These are phyloP conservation scores for Aphelinus certus DNA, from an alignment of 1,140 invertebrate species.

Conservation along the genomic window DNA sequence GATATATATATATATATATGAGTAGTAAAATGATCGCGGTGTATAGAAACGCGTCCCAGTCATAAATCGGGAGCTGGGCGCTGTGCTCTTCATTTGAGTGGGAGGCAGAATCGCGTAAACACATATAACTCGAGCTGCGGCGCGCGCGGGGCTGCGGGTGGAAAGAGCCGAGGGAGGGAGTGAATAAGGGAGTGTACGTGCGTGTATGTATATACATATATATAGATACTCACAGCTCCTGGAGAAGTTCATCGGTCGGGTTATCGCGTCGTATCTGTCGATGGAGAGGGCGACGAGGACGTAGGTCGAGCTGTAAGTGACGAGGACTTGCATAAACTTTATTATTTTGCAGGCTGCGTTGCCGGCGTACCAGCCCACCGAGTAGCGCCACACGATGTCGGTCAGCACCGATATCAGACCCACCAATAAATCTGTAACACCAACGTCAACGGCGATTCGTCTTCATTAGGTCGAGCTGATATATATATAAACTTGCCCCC, in stretches of 20 bases:
- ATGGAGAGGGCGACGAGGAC: slow-evolving; percentile 94
- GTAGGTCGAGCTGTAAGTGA: slow-evolving; percentile 94
- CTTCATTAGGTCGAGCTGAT: neutral
- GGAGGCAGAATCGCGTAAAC: too few species aligned
- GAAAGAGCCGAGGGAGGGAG: neutral
- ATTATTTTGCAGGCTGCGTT: slow-evolving; percentile 90
- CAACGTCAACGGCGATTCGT: too few species aligned
- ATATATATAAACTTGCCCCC: too few species aligned
- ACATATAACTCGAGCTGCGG: too few species aligned
- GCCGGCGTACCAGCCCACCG: slow-evolving; percentile 85
- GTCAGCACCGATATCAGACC: slow-evolving; percentile 87
- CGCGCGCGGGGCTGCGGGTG: too few species aligned
- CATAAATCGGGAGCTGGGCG: too few species aligned
- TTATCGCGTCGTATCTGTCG: slow-evolving; percentile 94
- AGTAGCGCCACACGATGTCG: slow-evolving; percentile 88
- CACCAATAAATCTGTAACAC: slow-evolving; percentile 82
- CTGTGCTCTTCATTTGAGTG: too few species aligned
- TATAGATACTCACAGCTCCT: slow-evolving; percentile 83
- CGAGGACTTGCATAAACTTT: slow-evolving; percentile 83
- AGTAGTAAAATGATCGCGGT: too few species aligned
- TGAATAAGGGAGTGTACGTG: neutral
- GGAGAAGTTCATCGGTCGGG: slow-evolving; percentile 93
- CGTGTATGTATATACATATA: neutral
- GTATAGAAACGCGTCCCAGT: too few species aligned
- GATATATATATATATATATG: too few species aligned